Evolutionary conservation across 1,140 invertebrate species (phyloP).

Genomic region (Maniola jurtina): DNA sequence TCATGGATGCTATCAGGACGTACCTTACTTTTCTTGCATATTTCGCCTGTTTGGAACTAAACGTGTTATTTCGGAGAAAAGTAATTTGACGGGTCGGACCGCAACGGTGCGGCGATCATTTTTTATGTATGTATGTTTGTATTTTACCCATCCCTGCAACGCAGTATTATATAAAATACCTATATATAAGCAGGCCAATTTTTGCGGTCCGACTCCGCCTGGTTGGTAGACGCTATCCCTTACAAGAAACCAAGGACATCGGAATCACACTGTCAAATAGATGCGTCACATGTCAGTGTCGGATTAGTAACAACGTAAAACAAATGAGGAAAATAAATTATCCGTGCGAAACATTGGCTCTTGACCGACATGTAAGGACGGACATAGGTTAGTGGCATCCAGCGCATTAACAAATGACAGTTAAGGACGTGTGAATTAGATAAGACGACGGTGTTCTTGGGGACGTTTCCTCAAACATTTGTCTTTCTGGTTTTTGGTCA

Average conservation of each 20-base stretch:
- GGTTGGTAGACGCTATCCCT: no score
- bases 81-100: no score
- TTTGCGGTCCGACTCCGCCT: no score
- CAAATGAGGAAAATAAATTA: constrained; percentile 23
- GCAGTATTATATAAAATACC: no score
- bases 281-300: not conserved
- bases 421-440: constrained; percentile 23
- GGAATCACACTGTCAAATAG: not conserved
- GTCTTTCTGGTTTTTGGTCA: not conserved
- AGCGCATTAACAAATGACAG: constrained; percentile 25
- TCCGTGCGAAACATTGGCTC: constrained; percentile 24
- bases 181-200: no score
- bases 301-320: not conserved
- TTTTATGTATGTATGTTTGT: no score
- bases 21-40: no score
- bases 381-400: constrained; percentile 37
- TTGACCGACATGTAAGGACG: constrained; percentile 39
- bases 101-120: no score
- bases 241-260: not conserved
- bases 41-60: no score
- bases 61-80: no score
- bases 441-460: not conserved
- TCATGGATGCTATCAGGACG: no score
- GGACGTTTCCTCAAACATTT: constrained; percentile 2
- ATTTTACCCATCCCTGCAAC: no score